phyloP scores from a whole-genome alignment of 2,113 vertebrate species.

The Myotis yumanensis region DNA sequence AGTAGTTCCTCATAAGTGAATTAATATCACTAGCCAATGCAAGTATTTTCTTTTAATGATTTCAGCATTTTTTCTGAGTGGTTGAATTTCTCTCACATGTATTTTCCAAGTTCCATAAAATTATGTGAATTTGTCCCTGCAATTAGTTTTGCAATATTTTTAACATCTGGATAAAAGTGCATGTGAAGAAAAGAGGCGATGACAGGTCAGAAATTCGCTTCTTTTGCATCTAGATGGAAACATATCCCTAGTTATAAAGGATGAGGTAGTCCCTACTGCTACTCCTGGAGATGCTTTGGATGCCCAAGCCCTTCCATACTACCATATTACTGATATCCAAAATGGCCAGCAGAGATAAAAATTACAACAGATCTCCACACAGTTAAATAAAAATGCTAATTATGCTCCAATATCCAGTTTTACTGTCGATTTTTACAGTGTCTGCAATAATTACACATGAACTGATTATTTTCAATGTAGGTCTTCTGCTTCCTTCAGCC shows the following conservation, averaged over 20 bases:
- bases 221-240: not conserved
- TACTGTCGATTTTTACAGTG: not conserved
- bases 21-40: not conserved
- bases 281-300: not conserved
- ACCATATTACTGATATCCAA: not conserved
- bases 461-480: not conserved
- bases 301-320: not conserved
- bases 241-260: not conserved
- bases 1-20: not conserved
- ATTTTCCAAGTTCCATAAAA: not conserved
- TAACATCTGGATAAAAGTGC: not conserved
- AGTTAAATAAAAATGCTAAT: conserved; percentile 18
- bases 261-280: not conserved
- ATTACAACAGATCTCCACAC: not conserved
- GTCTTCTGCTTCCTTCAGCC: not conserved
- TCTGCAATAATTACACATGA: not conserved
- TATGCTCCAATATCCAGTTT: not conserved
- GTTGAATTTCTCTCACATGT: not conserved
- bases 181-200: not conserved
- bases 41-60: not conserved
- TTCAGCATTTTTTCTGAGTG: not conserved
- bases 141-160: conserved; percentile 35
- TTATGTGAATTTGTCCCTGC: not conserved
- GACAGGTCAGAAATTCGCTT: not conserved
- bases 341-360: not conserved